Conservation (phyloP, 2,888 invertebrate species). For the Caradrina clavipalpis region DNA sequence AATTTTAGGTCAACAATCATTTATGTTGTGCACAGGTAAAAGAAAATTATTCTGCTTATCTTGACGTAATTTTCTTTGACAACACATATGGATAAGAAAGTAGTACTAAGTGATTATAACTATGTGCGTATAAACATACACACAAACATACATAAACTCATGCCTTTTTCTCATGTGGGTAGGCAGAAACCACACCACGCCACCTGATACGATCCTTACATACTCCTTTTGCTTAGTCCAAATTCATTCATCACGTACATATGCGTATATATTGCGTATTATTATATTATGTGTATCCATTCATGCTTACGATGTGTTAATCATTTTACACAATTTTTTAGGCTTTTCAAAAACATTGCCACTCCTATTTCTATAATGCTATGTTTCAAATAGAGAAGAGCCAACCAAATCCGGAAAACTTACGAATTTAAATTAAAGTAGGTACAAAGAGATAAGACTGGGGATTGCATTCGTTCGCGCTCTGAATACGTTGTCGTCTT, state of each 20-base stretch:
- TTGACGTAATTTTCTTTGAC: not conserved
- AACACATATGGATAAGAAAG: not conserved
- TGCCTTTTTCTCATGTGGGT: no score
- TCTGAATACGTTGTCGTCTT: slow-evolving; percentile 44
- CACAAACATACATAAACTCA: no score
- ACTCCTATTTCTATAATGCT: not conserved
- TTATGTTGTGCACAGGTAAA: not conserved
- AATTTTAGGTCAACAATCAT: not conserved
- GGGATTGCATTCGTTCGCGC: slow-evolving; percentile 64
- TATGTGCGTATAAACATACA: no score
- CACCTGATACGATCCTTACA: no score
- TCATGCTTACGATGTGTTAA: no score
- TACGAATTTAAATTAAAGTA: slow-evolving; percentile 41
- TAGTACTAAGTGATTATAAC: no score
- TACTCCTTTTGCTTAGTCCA: no score
- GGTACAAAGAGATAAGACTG: slow-evolving; percentile 42
- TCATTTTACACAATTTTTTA: no score
- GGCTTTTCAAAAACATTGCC: not conserved
- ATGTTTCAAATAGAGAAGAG: not conserved
- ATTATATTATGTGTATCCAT: no score
- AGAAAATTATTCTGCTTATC: not conserved
- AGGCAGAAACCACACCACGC: no score
- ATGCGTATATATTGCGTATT: no score
- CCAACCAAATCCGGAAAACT: slow-evolving; percentile 6
- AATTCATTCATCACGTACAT: no score